phyloP scores from a whole-genome alignment of 2,888 invertebrate genomes.

The Sinohyriopsis cumingii region DNA sequence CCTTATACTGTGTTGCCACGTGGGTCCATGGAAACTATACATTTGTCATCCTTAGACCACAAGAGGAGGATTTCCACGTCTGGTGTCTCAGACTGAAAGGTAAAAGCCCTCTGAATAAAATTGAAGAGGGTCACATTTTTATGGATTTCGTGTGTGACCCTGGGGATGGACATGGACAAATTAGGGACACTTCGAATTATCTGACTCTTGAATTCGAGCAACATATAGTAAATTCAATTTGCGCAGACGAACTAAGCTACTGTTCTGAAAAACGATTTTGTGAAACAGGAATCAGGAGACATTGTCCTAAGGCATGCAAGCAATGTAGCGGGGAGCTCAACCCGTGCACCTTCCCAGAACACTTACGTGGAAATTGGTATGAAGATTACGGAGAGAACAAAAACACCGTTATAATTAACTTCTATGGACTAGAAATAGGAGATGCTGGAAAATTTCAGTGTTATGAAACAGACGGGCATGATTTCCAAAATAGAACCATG shows the following conservation, averaged over 20 bases:
- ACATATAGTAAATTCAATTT: conserved; percentile 40
- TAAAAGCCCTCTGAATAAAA: conserved; percentile 38
- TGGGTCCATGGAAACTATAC: conserved; percentile 51
- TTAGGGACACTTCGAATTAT: conserved; percentile 35
- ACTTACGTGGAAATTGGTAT: conserved; percentile 49
- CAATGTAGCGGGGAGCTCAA: conserved; percentile 44
- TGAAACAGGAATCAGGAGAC: conserved; percentile 18
- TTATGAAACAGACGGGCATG: conserved; percentile 31
- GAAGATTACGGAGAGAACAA: conserved; percentile 25
- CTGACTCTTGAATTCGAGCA: conserved; percentile 34
- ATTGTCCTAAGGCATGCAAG: conserved; percentile 42
- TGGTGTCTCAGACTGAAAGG: conserved; percentile 52
- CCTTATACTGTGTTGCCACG: conserved; percentile 47
- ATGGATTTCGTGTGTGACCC: conserved; percentile 58
- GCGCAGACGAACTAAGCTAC: conserved; percentile 52
- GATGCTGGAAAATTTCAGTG: conserved; percentile 41
- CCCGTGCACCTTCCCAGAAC: conserved; percentile 51
- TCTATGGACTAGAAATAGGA: conserved; percentile 32
- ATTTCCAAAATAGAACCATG: conserved; percentile 36
- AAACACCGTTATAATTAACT: conserved; percentile 30
- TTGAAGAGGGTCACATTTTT: conserved; percentile 50
- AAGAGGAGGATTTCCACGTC: conserved; percentile 26
- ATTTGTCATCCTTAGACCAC: conserved; percentile 47
- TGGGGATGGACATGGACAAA: conserved; percentile 33
- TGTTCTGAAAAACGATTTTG: conserved; percentile 51